A percentile compares a stretch with the other conserved stretches of the same genome.
Conservation (phyloP, 64 coral and sea anemone species). For the Stichodactyla helianthus region DNA sequence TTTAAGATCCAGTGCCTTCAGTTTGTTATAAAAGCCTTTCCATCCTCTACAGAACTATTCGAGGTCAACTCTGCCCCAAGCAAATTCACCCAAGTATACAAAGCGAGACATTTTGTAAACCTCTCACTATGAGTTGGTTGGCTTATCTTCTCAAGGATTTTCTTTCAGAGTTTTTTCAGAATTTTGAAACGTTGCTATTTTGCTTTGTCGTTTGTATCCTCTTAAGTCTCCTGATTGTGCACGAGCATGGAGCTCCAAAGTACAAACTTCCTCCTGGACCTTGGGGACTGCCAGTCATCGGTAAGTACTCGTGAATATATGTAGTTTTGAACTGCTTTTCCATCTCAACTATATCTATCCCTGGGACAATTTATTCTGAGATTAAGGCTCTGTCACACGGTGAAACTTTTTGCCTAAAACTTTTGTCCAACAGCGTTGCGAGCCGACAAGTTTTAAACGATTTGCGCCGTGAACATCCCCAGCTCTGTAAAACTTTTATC, state of each 20-base stretch:
- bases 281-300: slow-evolving; percentile 39
- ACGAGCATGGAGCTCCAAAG: not conserved
- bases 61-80: not conserved
- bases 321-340: not conserved
- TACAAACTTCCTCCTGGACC: slow-evolving; percentile 48
- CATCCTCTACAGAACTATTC: not conserved
- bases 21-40: not conserved
- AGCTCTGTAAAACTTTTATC: too few relatives aligned
- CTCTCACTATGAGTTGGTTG: not conserved
- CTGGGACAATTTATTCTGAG: too few relatives aligned
- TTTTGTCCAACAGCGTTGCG: too few relatives aligned
- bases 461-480: too few relatives aligned
- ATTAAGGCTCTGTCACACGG: too few relatives aligned
- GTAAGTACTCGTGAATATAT: slow-evolving; percentile 1
- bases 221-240: not conserved
- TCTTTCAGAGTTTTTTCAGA: not conserved
- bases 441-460: too few relatives aligned
- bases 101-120: not conserved
- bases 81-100: not conserved
- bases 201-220: not conserved
- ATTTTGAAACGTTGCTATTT: not conserved
- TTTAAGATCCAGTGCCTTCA: too few relatives aligned
- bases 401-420: too few relatives aligned
- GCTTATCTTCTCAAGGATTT: not conserved
- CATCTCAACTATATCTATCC: too few relatives aligned